phyloP scores from a whole-genome alignment of 1,140 invertebrate species.

The Papilio dardanus region DNA sequence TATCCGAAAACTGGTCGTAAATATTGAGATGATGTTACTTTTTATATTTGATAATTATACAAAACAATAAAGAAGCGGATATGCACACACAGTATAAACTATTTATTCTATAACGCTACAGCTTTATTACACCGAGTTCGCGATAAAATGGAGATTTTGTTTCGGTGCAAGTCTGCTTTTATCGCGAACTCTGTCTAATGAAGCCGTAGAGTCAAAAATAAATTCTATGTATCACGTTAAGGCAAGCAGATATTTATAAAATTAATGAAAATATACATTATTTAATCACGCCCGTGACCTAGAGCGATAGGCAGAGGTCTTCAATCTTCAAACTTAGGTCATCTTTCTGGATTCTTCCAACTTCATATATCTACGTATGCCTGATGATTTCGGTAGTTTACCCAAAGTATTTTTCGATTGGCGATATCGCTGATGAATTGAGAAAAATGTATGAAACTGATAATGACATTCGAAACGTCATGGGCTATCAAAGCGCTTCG shows the following conservation, averaged over 20 bases:
- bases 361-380: no score
- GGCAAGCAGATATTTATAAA: neutral
- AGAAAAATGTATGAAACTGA: no score
- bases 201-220: no score
- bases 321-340: neutral
- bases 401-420: no score
- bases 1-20: slow-evolving; percentile 27
- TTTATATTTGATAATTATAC: slow-evolving; percentile 9
- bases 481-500: no score
- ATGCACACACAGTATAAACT: neutral
- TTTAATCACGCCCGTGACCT: neutral
- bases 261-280: neutral
- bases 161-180: no score
- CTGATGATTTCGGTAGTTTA: no score
- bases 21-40: slow-evolving; percentile 21
- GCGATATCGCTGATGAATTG: no score
- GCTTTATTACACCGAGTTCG: no score
- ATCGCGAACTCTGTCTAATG: no score
- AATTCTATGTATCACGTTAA: neutral
- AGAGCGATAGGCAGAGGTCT: neutral
- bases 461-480: no score
- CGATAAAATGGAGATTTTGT: no score
- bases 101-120: neutral
- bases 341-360: neutral
- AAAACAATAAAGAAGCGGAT: neutral